phyloP scores from a whole-genome alignment of 2,888 invertebrate genomes.

The Hemithea aestivaria region DNA sequence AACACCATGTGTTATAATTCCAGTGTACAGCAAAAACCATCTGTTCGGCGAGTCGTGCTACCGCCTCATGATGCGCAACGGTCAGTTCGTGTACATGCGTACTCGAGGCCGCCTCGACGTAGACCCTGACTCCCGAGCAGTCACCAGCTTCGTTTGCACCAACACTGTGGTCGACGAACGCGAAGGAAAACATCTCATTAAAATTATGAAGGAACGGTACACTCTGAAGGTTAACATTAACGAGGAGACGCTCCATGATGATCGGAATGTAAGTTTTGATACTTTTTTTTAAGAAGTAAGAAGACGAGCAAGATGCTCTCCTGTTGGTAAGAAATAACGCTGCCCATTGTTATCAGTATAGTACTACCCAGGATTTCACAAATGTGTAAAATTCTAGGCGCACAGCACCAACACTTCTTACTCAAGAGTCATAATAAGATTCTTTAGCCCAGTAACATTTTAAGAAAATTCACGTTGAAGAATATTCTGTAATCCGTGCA shows the following conservation, averaged over 20 bases:
- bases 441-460: too few relatives aligned
- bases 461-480: too few relatives aligned
- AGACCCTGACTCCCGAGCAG: conserved; percentile 83
- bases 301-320: too few relatives aligned
- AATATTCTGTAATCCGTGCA: too few relatives aligned
- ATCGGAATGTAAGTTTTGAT: conserved; percentile 36
- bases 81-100: conserved; percentile 88
- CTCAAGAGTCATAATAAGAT: too few relatives aligned
- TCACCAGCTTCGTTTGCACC: conserved; percentile 90
- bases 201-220: conserved; percentile 86
- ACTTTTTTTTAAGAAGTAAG: too few relatives aligned
- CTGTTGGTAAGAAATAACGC: too few relatives aligned
- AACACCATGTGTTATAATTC: too few relatives aligned
- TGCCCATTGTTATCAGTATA: too few relatives aligned
- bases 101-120: conserved; percentile 90
- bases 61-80: conserved; percentile 87
- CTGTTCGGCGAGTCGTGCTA: conserved; percentile 91
- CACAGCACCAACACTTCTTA: too few relatives aligned
- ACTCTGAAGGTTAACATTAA: conserved; percentile 72
- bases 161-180: conserved; percentile 86
- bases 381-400: too few relatives aligned
- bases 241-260: conserved; percentile 28
- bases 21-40: conserved; percentile 88
- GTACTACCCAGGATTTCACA: too few relatives aligned
- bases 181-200: conserved; percentile 83